Conservation (phyloP, 2,113 vertebrate genomes). For the Cinclus cinclus region DNA sequence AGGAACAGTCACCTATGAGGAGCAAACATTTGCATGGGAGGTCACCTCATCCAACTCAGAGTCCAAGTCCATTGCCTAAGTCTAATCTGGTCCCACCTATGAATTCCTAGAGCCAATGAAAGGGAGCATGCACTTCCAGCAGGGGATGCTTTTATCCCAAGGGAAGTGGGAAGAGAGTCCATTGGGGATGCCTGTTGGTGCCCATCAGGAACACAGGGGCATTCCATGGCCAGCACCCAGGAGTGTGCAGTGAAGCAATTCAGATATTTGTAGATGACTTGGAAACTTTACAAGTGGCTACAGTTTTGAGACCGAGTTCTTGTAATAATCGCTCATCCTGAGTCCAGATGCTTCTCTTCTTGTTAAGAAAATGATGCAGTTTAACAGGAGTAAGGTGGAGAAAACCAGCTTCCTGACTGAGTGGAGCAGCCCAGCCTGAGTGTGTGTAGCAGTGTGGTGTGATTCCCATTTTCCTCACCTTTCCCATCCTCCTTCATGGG, state of each 20-base stretch:
- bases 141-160: not conserved
- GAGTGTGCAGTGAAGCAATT: not conserved
- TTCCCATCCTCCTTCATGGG: not conserved
- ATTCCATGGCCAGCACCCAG: not conserved
- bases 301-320: not conserved
- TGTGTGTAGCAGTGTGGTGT: accelerated
- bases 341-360: not conserved
- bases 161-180: not conserved
- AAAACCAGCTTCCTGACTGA: not conserved
- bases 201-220: accelerated
- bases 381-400: not conserved
- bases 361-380: not conserved
- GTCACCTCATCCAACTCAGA: not conserved
- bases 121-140: not conserved
- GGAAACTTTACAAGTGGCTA: not conserved
- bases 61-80: not conserved
- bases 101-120: not conserved
- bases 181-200: not conserved
- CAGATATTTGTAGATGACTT: not conserved
- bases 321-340: not conserved
- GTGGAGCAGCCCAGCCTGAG: accelerated
- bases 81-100: not conserved
- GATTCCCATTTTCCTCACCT: not conserved
- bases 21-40: not conserved
- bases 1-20: not conserved